Evolutionary conservation across 2,797 vertebrate species (phyloP), one percentile per base, ranked within the genome.

Genomic region (Acanthurus leucopareius): DNA sequence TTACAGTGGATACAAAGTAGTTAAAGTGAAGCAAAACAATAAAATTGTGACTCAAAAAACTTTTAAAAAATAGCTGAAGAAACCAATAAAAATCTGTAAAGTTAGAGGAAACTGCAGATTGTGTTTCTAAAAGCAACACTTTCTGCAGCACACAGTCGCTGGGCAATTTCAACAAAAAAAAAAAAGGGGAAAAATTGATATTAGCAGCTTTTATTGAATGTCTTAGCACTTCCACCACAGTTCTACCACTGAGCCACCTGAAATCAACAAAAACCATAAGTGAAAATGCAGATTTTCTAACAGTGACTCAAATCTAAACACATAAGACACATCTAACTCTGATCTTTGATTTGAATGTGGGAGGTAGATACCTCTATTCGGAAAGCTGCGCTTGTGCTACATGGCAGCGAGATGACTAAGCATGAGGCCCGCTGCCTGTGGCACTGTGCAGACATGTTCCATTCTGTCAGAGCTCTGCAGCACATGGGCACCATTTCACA

Each of bases 401-500:
- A 84, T 52, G 73, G 86, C 83, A 79, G 71, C 2, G 52, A 88
- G 87, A 91, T 92, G 91, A 93, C 90, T 91, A 88, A 92, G 88
- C 90, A 87, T 81, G 85, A 82, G 85, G 85, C 88, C 88, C 0
- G 60, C 86, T 60, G 90, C 88, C 88, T 90, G 89, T 92, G 88
- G 91, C 85, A 76, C 82, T 72, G 80, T 71, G 86, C 80, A 92
- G 92, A 92, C 93, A 91, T 94, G 93, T 94, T 94, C 93, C 92
- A 92, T 90, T 93, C 91, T 90, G 92, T 92, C 91, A 93, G 84
- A 81, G 76, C 82, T 56, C 68, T 62, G 86, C 86, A 78, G 89
- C 91, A 89, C 88, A 89, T 78, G 89, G 76, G 83, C 84, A 88
- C 84, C 88, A 73, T 86, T 93, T 94, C 92, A 91, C 91, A 92